A percentile compares a stretch with the other conserved stretches of the same genome.
Conservation (phyloP, 2,888 invertebrate species). For the Stenichneumon culpator region DNA sequence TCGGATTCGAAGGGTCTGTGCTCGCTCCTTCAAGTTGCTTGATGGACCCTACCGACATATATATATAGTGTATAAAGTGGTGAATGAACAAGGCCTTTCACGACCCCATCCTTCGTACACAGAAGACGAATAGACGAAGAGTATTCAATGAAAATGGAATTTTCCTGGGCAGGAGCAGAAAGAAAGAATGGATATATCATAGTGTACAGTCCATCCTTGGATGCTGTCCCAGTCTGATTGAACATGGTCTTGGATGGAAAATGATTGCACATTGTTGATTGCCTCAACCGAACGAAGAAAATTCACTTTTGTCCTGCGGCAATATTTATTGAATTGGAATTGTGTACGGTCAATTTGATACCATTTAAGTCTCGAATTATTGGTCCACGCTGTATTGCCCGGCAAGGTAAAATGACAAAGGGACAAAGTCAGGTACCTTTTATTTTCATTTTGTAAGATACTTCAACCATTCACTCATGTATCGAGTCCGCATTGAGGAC, state of each 20-base stretch:
- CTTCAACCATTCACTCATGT: no score
- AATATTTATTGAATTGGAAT: not conserved
- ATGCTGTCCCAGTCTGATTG: not conserved
- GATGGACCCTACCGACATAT: not conserved
- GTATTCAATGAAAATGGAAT: constrained; percentile 15
- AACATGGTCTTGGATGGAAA: not conserved
- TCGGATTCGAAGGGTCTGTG: not conserved
- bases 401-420: not conserved
- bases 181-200: not conserved
- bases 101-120: not conserved
- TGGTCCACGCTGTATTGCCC: not conserved
- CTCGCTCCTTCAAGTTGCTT: not conserved
- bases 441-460: no score
- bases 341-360: not conserved
- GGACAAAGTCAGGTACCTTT: not conserved
- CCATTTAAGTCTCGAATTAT: not conserved
- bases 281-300: not conserved
- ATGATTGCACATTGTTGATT: constrained; percentile 32
- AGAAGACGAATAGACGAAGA: constrained; percentile 3
- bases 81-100: not conserved
- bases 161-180: not conserved
- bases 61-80: not conserved
- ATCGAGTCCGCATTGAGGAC: no score
- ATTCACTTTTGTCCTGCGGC: not conserved
- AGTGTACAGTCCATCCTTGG: not conserved